Conservation (phyloP, 2,797 vertebrate species). For the Labeo calbasu region DNA sequence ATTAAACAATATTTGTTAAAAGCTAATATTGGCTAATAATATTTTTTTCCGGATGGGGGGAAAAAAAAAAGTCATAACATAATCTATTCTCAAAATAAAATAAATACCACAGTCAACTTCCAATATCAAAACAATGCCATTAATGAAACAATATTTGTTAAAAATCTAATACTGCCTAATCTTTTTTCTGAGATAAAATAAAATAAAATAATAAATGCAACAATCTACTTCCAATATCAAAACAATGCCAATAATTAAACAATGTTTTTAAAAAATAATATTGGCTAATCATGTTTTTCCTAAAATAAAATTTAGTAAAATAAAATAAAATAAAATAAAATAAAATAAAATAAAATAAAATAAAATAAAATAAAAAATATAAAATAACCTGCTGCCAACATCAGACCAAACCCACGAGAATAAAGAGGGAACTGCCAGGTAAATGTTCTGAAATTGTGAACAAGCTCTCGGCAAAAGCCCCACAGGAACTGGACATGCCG, state of each 20-base stretch:
- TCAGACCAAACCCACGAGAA: no score
- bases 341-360: background rate
- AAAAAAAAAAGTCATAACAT: no score
- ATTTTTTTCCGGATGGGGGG: no score
- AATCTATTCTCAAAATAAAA: no score
- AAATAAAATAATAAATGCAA: no score
- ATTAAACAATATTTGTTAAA: background rate
- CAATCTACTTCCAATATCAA: background rate
- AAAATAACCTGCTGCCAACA: background rate
- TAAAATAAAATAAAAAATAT: background rate
- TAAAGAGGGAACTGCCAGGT: background rate
- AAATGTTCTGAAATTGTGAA: background rate
- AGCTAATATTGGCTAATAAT: background rate
- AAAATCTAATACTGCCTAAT: no score
- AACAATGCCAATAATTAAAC: background rate
- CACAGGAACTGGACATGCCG: slow-evolving; percentile 34
- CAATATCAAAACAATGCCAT: no score
- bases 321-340: background rate
- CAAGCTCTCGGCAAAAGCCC: background rate
- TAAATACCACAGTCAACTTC: background rate
- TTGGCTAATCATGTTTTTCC: background rate
- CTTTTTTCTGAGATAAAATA: no score
- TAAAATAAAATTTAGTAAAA: background rate
- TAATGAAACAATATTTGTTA: no score
- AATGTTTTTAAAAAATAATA: background rate